Percentiles rank a stretch among this genome's conserved stretches.
phyloP scores from a whole-genome alignment of 2,113 vertebrate genomes.

The Archocentrus centrarchus region DNA sequence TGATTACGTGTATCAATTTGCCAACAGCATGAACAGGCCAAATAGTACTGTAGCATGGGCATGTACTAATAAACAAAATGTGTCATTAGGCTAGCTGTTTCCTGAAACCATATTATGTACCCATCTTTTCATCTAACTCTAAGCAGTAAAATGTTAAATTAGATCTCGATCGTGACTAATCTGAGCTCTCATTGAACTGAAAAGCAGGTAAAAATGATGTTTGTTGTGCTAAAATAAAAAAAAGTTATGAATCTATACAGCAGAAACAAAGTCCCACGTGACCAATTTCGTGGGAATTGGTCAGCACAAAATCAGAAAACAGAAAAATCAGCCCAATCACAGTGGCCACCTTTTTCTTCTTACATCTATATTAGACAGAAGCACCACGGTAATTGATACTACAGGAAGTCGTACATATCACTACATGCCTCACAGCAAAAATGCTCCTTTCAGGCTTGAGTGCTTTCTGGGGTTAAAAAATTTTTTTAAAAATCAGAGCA shows the following conservation, averaged over 20 bases:
- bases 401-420: conserved; percentile 42
- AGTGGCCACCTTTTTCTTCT: conserved; percentile 25
- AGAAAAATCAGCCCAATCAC: conserved; percentile 38
- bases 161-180: not conserved
- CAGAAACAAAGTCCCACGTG: not conserved
- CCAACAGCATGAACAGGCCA: not conserved
- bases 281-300: not conserved
- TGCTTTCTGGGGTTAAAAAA: conserved; percentile 19
- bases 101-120: not conserved
- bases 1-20: not conserved
- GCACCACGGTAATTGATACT: conserved; percentile 38
- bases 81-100: not conserved
- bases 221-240: conserved; percentile 13
- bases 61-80: not conserved
- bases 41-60: not conserved
- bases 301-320: conserved; percentile 33
- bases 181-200: not conserved
- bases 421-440: conserved; percentile 34
- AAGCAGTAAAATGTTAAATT: not conserved
- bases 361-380: conserved; percentile 29
- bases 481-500: conserved; percentile 21
- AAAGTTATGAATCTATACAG: not conserved
- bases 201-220: conserved; percentile 18
- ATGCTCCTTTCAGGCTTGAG: conserved; percentile 11
- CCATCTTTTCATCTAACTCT: not conserved